Evolutionary conservation across 2,888 invertebrate genomes (phyloP), one percentile per base, ranked within the genome.

Genomic region (Nemotelus nigrinus): DNA sequence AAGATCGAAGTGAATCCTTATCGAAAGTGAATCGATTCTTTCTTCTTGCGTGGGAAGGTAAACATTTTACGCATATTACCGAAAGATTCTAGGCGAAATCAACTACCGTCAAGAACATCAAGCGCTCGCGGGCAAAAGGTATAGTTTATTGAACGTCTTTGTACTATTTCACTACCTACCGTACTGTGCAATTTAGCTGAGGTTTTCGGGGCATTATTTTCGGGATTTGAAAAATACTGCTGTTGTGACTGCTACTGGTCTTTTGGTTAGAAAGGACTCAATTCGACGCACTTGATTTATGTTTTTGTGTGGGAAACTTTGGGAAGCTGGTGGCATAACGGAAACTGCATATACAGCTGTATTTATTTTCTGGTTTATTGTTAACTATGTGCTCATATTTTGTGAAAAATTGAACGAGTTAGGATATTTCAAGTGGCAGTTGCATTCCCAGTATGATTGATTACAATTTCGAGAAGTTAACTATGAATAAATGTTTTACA

Each of bases 211-310:
- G 45, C 44, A 53, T 55, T 76, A 53, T 47, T 65, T 76, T 72
- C 45, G 43, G 65, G 50, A 43, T 48, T 57, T 71, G 55, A 47
- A 48, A 65, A 67, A 76, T 72, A 48, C 58, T 63, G 70, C 57
- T 78, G 76, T 78, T 76, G 63, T 78, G 76, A 78, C 71, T 76
- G 78, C 78, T 78, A 63, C 76, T 76, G 78, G 76, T 53, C 76
- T 65, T 53, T 44, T 55, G 8, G 63, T 44, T 48, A 76, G 55
- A 63, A 64, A 45, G 70, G 70, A 71, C 47, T 64, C 4, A 43
- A 78, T 78, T 78, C 68, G 75, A 76, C 48, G 78, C 76, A 78
- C 78, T 71, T 72, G 71, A 76, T 78, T 78, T 76, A 75, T 57
- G 60, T 57, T 57, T 60, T 10, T 10, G 60, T 71, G 76, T 76